phyloP scores from a whole-genome alignment of 2,888 invertebrate species.

The Meganola albula region DNA sequence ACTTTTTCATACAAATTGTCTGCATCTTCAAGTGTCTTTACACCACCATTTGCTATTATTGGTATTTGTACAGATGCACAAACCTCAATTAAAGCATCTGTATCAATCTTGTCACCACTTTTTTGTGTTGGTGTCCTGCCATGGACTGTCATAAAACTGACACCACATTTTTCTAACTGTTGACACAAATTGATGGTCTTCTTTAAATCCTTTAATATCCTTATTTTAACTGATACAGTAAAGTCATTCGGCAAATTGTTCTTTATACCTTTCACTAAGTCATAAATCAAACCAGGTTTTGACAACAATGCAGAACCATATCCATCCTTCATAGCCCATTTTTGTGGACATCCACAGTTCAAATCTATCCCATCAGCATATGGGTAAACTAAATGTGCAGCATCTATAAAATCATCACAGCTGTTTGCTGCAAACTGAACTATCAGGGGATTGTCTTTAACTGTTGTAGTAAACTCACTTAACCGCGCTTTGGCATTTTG shows the following conservation, averaged over 20 bases:
- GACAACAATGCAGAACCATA: slow-evolving; percentile 90
- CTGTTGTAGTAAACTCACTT: slow-evolving; percentile 87
- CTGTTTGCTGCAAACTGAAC: slow-evolving; percentile 97
- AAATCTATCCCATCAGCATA: slow-evolving; percentile 95
- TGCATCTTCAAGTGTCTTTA: slow-evolving; percentile 86
- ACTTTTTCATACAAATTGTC: slow-evolving; percentile 80
- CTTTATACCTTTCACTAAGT: slow-evolving; percentile 86
- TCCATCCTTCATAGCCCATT: slow-evolving; percentile 95
- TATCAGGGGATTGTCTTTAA: slow-evolving; percentile 89
- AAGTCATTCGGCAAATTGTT: slow-evolving; percentile 85
- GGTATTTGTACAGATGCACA: slow-evolving; percentile 86
- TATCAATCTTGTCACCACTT: slow-evolving; percentile 83
- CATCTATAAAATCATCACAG: slow-evolving; percentile 88
- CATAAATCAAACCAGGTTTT: slow-evolving; percentile 89
- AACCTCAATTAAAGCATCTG: slow-evolving; percentile 83
- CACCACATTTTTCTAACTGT: slow-evolving; percentile 90
- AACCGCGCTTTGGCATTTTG: slow-evolving; percentile 90
- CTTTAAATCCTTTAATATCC: slow-evolving; percentile 83
- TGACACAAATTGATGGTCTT: slow-evolving; percentile 88
- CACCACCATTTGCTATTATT: slow-evolving; percentile 94
- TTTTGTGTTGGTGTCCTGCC: slow-evolving; percentile 92
- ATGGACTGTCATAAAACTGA: slow-evolving; percentile 93
- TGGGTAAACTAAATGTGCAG: slow-evolving; percentile 88
- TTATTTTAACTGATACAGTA: slow-evolving; percentile 94
- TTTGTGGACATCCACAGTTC: slow-evolving; percentile 98